Evolutionary conservation across 2,113 vertebrate genomes (phyloP), one percentile per base, ranked within the genome.

Genomic region (Solea solea): DNA sequence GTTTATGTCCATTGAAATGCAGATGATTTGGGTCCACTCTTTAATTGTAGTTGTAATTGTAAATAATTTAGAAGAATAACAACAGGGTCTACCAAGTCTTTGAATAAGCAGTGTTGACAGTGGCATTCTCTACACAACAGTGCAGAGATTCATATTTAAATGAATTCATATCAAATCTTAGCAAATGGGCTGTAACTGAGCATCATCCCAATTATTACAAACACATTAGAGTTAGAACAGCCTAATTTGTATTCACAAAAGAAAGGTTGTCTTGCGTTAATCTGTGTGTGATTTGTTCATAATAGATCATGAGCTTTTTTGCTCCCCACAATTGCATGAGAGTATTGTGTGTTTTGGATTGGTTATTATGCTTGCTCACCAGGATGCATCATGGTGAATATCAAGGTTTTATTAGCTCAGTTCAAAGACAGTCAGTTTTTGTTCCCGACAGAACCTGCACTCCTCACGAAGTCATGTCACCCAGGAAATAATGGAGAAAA

Each of bases 171-270:
- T 74, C 63, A 59, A 64, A 41, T 82, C 28, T 53, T 27, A 39
- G 61, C 39, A 79, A 85, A 86, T 83, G 69, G 78, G 15, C 75
- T 74, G 64, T 63, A 72, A 54, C 54, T 64, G 49, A 71, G 52
- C 62, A 62, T 79, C 58, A 65, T 13, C 48, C 27, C 48, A 27
- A 65, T 86, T 83, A 83, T 71, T 71, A 66, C 21, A n/a, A 65
- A 46, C 62, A 49, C 66, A 69, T 81, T 50, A 64, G 48, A 46
- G 64, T 78, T 25, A 81, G 34, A 55, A 21, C 42, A 41, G n/a
- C 21, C 44, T 56, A 40, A 76, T 81, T 76, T 79, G 50, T 68
- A 11, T 69, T 64, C 46, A 72, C 62, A 79, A 71, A 73, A 39
- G 41, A 78, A 70, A 63, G 25, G 50, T 69, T 69, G 16, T 61